Evolutionary conservation across 2,113 vertebrate genomes (phyloP), one percentile per base, ranked within the genome.

Genomic region (Ophthalmolycus amberensis): DNA sequence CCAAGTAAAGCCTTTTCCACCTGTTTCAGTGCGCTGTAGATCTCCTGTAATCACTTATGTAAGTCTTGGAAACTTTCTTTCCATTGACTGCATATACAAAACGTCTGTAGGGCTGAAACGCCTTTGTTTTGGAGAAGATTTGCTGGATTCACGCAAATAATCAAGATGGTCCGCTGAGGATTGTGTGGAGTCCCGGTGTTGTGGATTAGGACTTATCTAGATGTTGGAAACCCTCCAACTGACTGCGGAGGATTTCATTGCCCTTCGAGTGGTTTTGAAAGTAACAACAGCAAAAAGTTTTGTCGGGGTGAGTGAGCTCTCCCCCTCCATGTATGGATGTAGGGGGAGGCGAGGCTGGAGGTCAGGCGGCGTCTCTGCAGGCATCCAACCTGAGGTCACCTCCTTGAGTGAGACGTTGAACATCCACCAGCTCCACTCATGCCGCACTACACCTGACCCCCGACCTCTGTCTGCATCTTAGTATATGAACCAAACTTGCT

Each of bases 191-290:
- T 27, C 12, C 40, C 46, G 62, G 65, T 29, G 67, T 42, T 38
- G 34, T 65, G 83, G 91, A 90, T 92, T 86, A 86, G 67, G 63
- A 77, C 37, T 85, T 80, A 83, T 84, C 88, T 78, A 12, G 27
- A 70, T 54, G 48, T 69, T 89, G 68, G 87, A 82, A 80, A 37
- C 65, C 2, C 0, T 78, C 84, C 90, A 84, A 6, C 54, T 29
- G 52, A 37, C 78, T 76, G 52, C 22, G 15, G 40, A 87, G 83
- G 72, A 88, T 73, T 78, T 71, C 67, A 75, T 1, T 77, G 84
- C 89, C 88, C 87, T 91, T 80, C 46, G 12, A 58, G 58, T 32
- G 44, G 8, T 22, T 65, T 82, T 58, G 34, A 73, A 59, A 86
- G 69, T 75, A 80, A 64, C 20, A 25, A 27, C 2, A 48, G 40